Evolutionary conservation across 2,888 invertebrate species (phyloP), one percentile per base, ranked within the genome.

Genomic region (Xestia sexstrigata): DNA sequence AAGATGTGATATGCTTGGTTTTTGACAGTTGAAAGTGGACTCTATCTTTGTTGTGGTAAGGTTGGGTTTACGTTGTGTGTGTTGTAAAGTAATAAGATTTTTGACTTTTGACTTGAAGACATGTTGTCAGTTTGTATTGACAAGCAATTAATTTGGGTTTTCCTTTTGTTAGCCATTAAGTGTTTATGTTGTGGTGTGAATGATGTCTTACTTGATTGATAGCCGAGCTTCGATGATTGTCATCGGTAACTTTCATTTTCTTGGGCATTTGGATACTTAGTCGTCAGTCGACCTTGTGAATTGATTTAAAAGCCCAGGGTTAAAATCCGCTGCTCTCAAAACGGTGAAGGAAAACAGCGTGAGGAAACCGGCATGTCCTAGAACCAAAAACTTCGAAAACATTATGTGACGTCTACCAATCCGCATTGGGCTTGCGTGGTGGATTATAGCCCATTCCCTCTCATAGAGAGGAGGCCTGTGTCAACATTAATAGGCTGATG

Each of bases 141-240:
- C 92, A 92, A 88, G 91, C 89, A 87, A 89, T 90, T 91, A 92
- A 89, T 90, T 89, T 89, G 86, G 83, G 87, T 87, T 88, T 87
- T 88, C 87, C 85, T 83, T 69, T 84, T 85, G 81, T 82, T 81
- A 39, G 45, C 47, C 76, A 63, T 77, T 77, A 80, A 73, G 75
- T 85, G 80, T 79, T 76, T 68, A 77, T 86, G 52, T 70, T 60
- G 30, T 62, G 67, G 60, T 85, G 81, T 81, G 55, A 81, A 81
- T 81, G 35, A 80, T 85, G 77, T 67, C 81, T 76, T 63, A 52
- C 52, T 68, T 81, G 62, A 73, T 67, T 70, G 67, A 85, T 73
- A 26, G 66, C 15, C 67, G 6, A 8, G 26, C 47, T 39, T 70
- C 5, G 17, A 35, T 78, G 45, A 62, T 60, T 20, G 66, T 83